Base-by-base conservation (phyloP, 2,113 vertebrate genomes). In the Solea solea region DNA sequence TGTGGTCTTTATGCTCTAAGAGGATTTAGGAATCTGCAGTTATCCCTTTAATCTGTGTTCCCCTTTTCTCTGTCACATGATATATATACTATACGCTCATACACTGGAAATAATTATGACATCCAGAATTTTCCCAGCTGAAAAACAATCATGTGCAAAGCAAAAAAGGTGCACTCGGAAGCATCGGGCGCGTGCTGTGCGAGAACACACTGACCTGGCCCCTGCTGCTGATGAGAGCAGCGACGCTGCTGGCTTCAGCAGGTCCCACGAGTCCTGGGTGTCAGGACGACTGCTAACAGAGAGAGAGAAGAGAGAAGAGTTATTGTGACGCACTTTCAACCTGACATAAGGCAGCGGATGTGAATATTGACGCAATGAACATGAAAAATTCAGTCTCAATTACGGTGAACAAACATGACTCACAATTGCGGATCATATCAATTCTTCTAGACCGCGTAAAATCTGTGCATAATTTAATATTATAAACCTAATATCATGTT, bases 231-330 rank as follows among this genome's bases (percentile, higher is more conserved):
- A 72, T 7, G 82, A 72, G 64, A 78, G 46, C 53, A 78, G 64
- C 0, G 78, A 41, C 9, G 85, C 25, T 0, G 85, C 25, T 0
- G 86, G 69, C 27, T 79, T 90, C 25, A 89, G 75, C 40, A 91
- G 78, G 15, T 93, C 91, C 84, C 90, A 81, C 34, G 87, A 80
- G 61, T 92, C 92, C 51, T 86, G 90, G n/a, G 55, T 28, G 41
- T 93, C 92, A 0, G 83, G 72, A 2, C 81, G 85, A 10, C 83
- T 78, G 58, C 79, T 81, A 11, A 86, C 70, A 15, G 86, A 82
- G 57, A 93, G 80, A 66, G 92, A 92, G n/a, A 85, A 82, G 57
- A 93, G 80, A 66, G 92, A 92, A 1, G 89, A 86, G 82, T 90
- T 93, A 74, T 88, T 92, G 61, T 83, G 46, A 1, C 72, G 78